Evolutionary conservation across 1,140 invertebrate genomes (phyloP).

Genomic region (Phocides pigmalion): DNA sequence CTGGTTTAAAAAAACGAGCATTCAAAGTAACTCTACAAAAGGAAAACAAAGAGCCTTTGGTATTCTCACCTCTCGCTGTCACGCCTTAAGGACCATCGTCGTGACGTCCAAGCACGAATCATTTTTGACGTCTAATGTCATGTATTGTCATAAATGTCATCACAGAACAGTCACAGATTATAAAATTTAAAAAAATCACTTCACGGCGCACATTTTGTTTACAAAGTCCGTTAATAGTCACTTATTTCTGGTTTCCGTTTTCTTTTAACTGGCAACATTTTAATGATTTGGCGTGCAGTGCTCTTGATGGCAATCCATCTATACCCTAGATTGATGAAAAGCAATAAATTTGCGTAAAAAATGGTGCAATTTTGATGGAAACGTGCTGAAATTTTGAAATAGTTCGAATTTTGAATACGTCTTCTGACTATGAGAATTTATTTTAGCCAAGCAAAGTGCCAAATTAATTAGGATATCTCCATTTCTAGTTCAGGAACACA

Average conservation of each 20-base stretch:
- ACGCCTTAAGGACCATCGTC: constrained; percentile 71
- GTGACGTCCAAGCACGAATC: constrained; percentile 68
- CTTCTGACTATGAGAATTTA: too few relatives aligned
- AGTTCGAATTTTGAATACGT: too few relatives aligned
- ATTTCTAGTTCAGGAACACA: too few relatives aligned
- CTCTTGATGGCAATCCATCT: background rate
- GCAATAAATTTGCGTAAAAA: background rate
- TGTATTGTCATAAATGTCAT: constrained; percentile 6
- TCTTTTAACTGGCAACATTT: constrained; percentile 4
- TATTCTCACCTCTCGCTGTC: constrained; percentile 73
- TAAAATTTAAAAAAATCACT: constrained; percentile 26
- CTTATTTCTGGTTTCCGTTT: background rate
- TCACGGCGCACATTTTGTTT: constrained; percentile 30
- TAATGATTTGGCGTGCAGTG: background rate
- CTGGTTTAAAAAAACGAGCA: constrained; percentile 1
- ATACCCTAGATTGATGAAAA: background rate
- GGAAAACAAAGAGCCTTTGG: background rate
- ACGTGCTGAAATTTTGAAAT: too few relatives aligned
- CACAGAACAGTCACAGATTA: constrained; percentile 34
- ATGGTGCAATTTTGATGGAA: too few relatives aligned
- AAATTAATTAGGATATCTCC: too few relatives aligned
- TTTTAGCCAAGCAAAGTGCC: too few relatives aligned
- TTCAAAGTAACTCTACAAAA: background rate
- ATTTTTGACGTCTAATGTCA: constrained; percentile 45
- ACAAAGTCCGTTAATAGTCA: background rate